These are phyloP conservation scores for Caradrina kadenii DNA, from an alignment of 2,888 invertebrate species.

Conservation along the genomic window DNA sequence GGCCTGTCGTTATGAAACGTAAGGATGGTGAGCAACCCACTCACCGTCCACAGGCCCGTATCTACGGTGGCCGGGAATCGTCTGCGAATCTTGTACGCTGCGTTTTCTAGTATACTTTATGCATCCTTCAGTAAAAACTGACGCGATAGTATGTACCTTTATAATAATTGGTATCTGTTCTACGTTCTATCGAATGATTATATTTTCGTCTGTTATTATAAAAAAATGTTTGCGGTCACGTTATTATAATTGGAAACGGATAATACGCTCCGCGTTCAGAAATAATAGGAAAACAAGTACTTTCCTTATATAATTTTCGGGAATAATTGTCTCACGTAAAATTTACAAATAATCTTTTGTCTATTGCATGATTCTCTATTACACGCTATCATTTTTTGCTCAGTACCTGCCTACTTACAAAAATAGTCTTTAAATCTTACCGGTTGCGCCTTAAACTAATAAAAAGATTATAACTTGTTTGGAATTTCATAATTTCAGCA, in stretches of 20 bases:
- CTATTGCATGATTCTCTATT: slow-evolving; percentile 1
- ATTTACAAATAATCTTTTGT: slow-evolving; percentile 6
- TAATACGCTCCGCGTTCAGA: slow-evolving; percentile 7
- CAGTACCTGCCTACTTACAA: neutral
- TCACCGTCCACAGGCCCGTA: no score
- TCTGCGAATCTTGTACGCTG: neutral
- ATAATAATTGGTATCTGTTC: no score
- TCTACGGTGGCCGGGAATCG: no score
- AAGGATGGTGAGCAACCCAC: no score
- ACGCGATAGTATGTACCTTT: no score
- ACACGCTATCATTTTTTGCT: neutral
- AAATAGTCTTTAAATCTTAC: neutral
- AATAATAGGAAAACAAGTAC: neutral
- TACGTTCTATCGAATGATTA: no score
- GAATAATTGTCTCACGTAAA: slow-evolving; percentile 33
- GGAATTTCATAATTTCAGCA: slow-evolving; percentile 16
- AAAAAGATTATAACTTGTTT: neutral
- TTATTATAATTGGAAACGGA: slow-evolving; percentile 9
- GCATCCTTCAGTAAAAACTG: no score
- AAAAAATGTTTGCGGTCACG: slow-evolving; percentile 6
- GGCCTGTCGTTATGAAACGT: no score
- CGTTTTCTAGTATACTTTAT: no score
- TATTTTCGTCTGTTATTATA: neutral
- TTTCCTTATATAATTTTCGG: slow-evolving; percentile 25
- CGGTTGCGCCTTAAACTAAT: neutral